Evolutionary conservation across 2,113 vertebrate species (phyloP).

Genomic region (Indri indri): DNA sequence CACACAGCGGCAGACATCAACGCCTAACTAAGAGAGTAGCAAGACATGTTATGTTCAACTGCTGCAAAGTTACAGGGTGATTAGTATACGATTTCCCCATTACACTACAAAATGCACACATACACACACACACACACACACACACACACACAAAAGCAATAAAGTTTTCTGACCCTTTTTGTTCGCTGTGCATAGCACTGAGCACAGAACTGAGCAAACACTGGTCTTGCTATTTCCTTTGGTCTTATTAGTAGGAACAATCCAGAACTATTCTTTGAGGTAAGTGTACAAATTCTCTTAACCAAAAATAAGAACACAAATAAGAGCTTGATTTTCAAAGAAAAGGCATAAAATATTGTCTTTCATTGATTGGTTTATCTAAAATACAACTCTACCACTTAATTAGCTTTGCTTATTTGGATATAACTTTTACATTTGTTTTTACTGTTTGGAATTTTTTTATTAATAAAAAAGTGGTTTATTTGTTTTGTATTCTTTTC

Average conservation of each 20-base stretch:
- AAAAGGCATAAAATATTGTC: neutral
- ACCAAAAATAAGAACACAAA: constrained; percentile 17
- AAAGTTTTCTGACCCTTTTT: neutral
- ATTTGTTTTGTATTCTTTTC: neutral
- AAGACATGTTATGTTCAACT: neutral
- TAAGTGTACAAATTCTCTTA: constrained; percentile 7
- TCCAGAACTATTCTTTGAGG: neutral
- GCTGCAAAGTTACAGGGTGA: neutral
- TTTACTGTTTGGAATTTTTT: constrained; percentile 21
- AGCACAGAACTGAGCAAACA: neutral
- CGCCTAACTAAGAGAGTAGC: neutral
- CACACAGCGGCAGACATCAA: neutral
- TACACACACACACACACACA: neutral
- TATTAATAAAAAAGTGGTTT: neutral
- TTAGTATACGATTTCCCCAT: neutral
- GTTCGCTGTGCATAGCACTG: neutral
- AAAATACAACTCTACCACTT: neutral
- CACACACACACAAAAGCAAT: neutral
- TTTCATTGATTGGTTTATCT: neutral
- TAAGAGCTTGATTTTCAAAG: constrained; percentile 31
- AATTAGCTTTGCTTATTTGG: constrained; percentile 6
- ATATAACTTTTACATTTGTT: constrained; percentile 33
- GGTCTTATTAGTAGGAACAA: neutral
- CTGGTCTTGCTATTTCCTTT: neutral
- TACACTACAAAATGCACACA: neutral